These are phyloP conservation scores for Meteorus sp. DNA, from an alignment of 1,140 invertebrate species.

Conservation along the genomic window DNA sequence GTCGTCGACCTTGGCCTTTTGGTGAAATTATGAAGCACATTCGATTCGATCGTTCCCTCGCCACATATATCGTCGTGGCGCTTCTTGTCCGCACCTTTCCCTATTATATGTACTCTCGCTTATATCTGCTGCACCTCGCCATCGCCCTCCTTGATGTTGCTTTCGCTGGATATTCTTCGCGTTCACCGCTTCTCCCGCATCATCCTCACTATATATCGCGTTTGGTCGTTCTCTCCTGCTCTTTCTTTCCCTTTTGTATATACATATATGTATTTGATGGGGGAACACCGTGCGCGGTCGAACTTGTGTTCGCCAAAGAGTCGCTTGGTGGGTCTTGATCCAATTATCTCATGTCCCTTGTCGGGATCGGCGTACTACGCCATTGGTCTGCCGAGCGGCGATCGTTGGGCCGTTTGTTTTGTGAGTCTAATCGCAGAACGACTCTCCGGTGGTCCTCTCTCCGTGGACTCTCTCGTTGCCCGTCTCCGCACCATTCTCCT, in stretches of 20 bases:
- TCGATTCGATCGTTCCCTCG: no score
- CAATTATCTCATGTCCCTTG: slow-evolving; percentile 60
- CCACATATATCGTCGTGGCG: no score
- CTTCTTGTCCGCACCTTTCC: no score
- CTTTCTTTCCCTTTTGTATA: slow-evolving; percentile 27
- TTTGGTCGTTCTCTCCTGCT: no score
- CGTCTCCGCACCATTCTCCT: slow-evolving; percentile 23
- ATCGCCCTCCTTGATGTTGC: not conserved
- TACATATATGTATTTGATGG: no score
- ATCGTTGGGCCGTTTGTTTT: slow-evolving; percentile 59
- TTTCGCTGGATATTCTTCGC: no score
- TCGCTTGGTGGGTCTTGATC: slow-evolving; percentile 42
- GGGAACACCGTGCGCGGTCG: no score
- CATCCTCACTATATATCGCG: no score
- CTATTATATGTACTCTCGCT: not conserved
- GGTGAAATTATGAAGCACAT: no score
- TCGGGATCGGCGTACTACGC: slow-evolving; percentile 53
- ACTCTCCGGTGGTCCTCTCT: slow-evolving; percentile 50
- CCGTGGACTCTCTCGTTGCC: slow-evolving; percentile 22
- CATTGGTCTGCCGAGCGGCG: slow-evolving; percentile 49
- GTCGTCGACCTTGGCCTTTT: no score
- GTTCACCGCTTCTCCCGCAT: no score
- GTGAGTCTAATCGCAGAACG: slow-evolving; percentile 59
- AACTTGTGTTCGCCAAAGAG: no score
- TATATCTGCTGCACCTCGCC: slow-evolving; percentile 9